Percentiles rank a stretch among this genome's conserved stretches.
Conservation (phyloP, 2,113 vertebrate genomes). For the Oostethus manadensis region DNA sequence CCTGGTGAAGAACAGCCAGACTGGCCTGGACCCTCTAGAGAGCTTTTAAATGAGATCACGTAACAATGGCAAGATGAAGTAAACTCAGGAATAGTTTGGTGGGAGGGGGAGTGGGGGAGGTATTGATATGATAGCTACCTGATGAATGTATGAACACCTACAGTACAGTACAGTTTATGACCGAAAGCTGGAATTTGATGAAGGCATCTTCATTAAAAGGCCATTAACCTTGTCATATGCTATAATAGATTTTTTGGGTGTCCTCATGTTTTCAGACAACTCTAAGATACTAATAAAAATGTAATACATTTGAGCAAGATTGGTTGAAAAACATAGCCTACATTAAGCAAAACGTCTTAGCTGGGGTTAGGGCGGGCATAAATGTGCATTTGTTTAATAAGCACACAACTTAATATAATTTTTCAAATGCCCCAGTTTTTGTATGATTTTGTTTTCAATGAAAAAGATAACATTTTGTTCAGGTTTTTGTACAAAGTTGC, state of each 20-base stretch:
- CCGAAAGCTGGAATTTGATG: slow-evolving; percentile 32
- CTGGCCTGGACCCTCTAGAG: slow-evolving; percentile 48
- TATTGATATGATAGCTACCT: slow-evolving; percentile 66
- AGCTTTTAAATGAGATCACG: slow-evolving; percentile 61
- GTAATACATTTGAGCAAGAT: no score
- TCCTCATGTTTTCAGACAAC: no score
- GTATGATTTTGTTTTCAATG: no score
- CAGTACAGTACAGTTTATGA: slow-evolving; percentile 61
- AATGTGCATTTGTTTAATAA: no score
- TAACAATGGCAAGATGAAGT: slow-evolving; percentile 66
- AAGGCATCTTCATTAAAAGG: slow-evolving; percentile 44
- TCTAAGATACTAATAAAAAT: no score
- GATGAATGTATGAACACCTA: slow-evolving; percentile 63
- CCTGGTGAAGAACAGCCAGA: slow-evolving; percentile 56
- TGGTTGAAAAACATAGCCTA: no score
- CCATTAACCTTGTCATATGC: slow-evolving; percentile 28
- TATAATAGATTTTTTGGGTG: neutral
- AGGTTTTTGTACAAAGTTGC: no score
- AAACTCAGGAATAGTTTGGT: slow-evolving; percentile 38
- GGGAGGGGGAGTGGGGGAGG: slow-evolving; percentile 26
- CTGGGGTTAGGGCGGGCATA: no score
- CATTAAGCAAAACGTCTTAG: no score
- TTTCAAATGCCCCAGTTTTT: no score
- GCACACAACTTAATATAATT: no score
- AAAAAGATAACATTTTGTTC: no score